phyloP scores from a whole-genome alignment of 2,113 vertebrate species.

The Phalacrocorax brasilianus region DNA sequence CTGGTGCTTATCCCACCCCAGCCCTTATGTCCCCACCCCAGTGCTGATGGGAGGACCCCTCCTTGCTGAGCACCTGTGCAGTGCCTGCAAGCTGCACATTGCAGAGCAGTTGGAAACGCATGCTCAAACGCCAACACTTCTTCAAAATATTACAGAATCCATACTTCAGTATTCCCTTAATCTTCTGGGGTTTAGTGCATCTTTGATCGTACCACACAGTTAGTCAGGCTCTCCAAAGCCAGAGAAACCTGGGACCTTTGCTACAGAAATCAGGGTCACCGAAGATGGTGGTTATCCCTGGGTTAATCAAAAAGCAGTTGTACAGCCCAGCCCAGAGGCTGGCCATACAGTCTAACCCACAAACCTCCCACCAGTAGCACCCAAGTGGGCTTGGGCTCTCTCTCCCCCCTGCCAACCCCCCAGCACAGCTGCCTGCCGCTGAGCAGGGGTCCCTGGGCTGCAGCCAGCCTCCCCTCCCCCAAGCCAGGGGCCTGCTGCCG shows the following conservation, averaged over 20 bases:
- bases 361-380: not conserved
- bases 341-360: not conserved
- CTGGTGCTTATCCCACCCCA: not conserved
- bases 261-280: not conserved
- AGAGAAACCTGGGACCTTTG: not conserved
- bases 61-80: not conserved
- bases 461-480: not conserved
- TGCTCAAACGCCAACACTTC: not conserved
- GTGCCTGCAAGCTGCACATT: not conserved
- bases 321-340: not conserved
- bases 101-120: fast-evolving
- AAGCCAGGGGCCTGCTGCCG: too few species aligned
- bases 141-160: not conserved
- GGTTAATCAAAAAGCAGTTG: not conserved
- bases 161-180: not conserved
- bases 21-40: not conserved
- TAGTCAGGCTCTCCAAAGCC: not conserved
- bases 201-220: not conserved
- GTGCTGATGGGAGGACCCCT: not conserved
- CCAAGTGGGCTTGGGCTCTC: not conserved
- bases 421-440: fast-evolving
- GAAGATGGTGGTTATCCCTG: too few species aligned
- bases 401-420: fast-evolving
- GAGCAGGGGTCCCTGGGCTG: not conserved
- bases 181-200: not conserved